Evolutionary conservation across 2,113 vertebrate species (phyloP).

Genomic region (Anolis sagrei): DNA sequence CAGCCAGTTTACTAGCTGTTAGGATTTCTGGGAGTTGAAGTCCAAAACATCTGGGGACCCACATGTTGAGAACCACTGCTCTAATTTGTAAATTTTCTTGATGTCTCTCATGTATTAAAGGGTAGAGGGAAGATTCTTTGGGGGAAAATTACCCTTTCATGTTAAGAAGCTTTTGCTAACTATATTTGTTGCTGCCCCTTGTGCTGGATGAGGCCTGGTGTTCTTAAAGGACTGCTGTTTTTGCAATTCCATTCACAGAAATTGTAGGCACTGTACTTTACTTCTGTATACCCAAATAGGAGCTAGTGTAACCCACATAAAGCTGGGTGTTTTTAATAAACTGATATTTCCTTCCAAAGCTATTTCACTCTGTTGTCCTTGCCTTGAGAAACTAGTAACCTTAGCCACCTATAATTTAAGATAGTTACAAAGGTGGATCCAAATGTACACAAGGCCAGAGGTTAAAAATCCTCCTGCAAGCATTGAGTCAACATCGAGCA

Average conservation of each 20-base stretch:
- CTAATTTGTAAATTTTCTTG: too few relatives aligned
- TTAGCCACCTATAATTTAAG: conserved; percentile 52
- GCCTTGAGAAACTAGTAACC: conserved; percentile 56
- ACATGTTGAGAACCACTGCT: too few relatives aligned
- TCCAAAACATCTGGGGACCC: too few relatives aligned
- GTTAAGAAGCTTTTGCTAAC: background rate
- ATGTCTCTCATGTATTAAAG: background rate
- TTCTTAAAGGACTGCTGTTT: background rate
- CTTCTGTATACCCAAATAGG: background rate
- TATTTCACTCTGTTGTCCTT: background rate
- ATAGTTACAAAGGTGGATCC: conserved; percentile 54
- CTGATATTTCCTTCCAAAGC: conserved; percentile 42
- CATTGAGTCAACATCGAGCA: conserved; percentile 51
- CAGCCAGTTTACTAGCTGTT: too few relatives aligned
- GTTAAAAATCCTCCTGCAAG: conserved; percentile 21
- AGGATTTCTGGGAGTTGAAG: too few relatives aligned
- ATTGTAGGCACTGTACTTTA: background rate
- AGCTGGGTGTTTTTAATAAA: background rate
- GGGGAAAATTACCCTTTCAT: background rate
- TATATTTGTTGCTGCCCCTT: too few relatives aligned
- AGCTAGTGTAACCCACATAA: background rate
- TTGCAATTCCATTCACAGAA: background rate
- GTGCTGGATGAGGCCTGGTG: too few relatives aligned
- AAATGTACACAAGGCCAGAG: conserved; percentile 22
- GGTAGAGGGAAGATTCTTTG: background rate